Evolutionary conservation across 2,113 vertebrate genomes (phyloP).

Genomic region (Serilophus lunatus): DNA sequence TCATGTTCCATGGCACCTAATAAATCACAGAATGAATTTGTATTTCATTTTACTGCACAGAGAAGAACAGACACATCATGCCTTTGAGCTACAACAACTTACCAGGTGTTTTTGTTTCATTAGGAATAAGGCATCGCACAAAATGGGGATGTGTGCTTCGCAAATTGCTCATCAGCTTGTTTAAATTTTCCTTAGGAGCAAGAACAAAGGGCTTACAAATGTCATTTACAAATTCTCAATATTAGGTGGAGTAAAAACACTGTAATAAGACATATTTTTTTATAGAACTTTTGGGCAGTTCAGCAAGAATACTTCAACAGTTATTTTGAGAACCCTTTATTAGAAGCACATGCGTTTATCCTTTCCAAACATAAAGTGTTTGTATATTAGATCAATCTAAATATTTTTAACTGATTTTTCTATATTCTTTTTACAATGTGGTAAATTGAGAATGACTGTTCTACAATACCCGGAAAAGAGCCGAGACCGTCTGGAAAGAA

Average conservation of each 20-base stretch:
- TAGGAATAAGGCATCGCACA: conserved; percentile 58
- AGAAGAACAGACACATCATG: background rate
- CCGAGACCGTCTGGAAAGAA: conserved; percentile 95
- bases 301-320: background rate
- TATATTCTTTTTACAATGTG: fast-evolving
- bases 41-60: background rate
- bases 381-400: background rate
- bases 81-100: background rate
- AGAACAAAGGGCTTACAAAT: background rate
- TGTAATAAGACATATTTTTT: background rate
- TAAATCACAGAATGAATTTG: background rate
- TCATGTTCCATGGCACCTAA: conserved; percentile 63
- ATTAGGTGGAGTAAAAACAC: background rate
- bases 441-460: background rate
- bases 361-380: background rate
- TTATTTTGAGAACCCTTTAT: background rate
- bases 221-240: background rate
- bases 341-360: background rate
- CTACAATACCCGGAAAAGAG: conserved; percentile 83
- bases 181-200: conserved; percentile 54
- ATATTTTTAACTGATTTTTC: background rate
- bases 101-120: conserved; percentile 64
- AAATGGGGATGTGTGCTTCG: conserved; percentile 61
- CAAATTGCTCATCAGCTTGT: conserved; percentile 61
- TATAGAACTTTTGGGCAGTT: background rate